A percentile compares a stretch with the other conserved stretches of the same genome.
Evolutionary conservation across 2,888 invertebrate genomes (phyloP).

Genomic region (Keiferia lycopersicella): DNA sequence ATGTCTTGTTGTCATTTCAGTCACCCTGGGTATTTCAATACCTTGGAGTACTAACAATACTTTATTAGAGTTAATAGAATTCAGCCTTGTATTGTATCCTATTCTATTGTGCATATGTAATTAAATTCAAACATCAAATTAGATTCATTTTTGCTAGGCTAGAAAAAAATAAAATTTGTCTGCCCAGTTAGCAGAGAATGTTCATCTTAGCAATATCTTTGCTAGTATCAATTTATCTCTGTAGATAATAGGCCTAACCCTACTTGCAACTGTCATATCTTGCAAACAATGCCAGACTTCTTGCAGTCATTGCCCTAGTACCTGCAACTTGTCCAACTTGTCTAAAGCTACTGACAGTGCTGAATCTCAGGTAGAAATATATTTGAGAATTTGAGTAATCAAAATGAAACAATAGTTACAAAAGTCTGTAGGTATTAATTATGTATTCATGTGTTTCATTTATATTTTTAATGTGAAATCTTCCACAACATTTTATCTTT

Average conservation of each 20-base stretch:
- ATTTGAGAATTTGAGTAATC: too few relatives aligned
- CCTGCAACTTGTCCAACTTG: too few relatives aligned
- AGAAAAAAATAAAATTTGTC: not conserved
- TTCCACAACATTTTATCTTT: not conserved
- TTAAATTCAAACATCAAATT: conserved; percentile 25
- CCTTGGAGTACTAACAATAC: conserved; percentile 23
- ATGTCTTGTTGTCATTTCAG: not conserved
- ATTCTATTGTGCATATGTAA: conserved; percentile 29
- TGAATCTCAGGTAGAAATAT: too few relatives aligned
- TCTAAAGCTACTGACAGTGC: too few relatives aligned
- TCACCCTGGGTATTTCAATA: not conserved
- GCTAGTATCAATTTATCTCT: too few relatives aligned
- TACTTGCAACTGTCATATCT: too few relatives aligned
- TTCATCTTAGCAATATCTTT: conserved; percentile 19
- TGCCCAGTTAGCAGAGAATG: conserved; percentile 8
- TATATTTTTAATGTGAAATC: not conserved
- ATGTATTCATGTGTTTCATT: not conserved
- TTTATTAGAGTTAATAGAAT: conserved; percentile 21
- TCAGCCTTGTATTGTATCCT: conserved; percentile 36
- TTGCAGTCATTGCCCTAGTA: too few relatives aligned
- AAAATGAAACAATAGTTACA: too few relatives aligned
- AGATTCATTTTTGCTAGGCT: not conserved
- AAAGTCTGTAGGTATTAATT: too few relatives aligned
- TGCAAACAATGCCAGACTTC: too few relatives aligned
- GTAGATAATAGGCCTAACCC: too few relatives aligned